These are phyloP conservation scores for Octodon degus DNA, from an alignment of 2,113 vertebrate species.

Conservation along the genomic window DNA sequence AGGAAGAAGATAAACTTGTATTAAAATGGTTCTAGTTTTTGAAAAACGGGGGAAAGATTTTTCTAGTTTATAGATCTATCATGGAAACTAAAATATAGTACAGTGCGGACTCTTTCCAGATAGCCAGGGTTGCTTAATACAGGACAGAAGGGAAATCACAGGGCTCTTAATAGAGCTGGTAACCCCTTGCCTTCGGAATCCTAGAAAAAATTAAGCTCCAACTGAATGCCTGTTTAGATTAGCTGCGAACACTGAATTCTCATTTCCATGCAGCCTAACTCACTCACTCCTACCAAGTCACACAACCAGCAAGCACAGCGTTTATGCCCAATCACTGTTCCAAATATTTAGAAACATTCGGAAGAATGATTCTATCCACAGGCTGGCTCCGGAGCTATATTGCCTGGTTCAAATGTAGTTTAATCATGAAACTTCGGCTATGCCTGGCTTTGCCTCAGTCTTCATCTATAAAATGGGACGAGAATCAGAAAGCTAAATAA, in stretches of 20 bases:
- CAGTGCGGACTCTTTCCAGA: not conserved
- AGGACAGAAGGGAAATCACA: not conserved
- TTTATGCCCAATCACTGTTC: not conserved
- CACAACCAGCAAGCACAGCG: not conserved
- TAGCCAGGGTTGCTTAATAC: not conserved
- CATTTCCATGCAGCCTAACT: not conserved
- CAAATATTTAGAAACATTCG: not conserved
- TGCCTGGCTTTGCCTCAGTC: not conserved
- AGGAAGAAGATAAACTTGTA: not conserved
- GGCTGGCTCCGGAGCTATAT: not conserved
- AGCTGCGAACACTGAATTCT: constrained; percentile 24
- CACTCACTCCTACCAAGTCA: not conserved
- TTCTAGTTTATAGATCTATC: not conserved
- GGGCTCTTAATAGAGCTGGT: not conserved
- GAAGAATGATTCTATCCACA: not conserved
- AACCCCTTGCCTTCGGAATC: not conserved
- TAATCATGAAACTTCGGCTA: not conserved
- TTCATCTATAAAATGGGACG: not conserved
- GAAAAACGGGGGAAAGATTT: not conserved
- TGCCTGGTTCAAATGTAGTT: not conserved
- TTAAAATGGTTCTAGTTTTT: not conserved
- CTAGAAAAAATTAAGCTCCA: not conserved
- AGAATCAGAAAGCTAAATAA: not conserved
- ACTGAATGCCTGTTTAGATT: not conserved
- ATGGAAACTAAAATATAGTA: not conserved